These are phyloP conservation scores for Corvus moneduloides DNA, from an alignment of 2,113 vertebrate species.

Conservation along the genomic window DNA sequence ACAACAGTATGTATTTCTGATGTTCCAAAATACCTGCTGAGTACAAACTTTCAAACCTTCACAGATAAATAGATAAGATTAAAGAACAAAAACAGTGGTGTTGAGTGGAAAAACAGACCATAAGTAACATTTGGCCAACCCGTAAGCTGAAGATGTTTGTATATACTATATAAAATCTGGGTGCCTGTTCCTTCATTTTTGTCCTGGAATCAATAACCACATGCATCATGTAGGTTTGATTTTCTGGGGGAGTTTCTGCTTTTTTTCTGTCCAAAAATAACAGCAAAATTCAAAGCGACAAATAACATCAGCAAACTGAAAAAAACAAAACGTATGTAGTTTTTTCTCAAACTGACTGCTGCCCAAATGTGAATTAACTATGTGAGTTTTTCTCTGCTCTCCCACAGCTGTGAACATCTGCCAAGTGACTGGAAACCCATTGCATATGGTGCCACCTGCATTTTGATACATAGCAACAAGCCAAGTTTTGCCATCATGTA, in stretches of 20 bases:
- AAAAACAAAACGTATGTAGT: not conserved
- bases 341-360: not conserved
- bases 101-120: constrained; percentile 16
- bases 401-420: constrained; percentile 60
- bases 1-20: not conserved
- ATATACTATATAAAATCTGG: not conserved
- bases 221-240: not conserved
- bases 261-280: not conserved
- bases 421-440: not conserved
- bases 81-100: constrained; percentile 4
- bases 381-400: not conserved
- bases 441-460: constrained; percentile 37
- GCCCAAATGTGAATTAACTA: not conserved
- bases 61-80: constrained; percentile 52
- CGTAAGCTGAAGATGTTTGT: not conserved
- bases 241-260: too few relatives aligned
- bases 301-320: not conserved
- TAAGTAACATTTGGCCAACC: not conserved
- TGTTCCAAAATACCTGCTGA: constrained; percentile 6
- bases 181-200: not conserved
- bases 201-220: not conserved
- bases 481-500: not conserved
- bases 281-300: not conserved
- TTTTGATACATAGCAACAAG: not conserved
- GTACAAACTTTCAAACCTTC: constrained; percentile 28